A percentile compares a stretch with the other conserved stretches of the same genome.
phyloP scores from a whole-genome alignment of 2,113 vertebrate genomes.

The Macrotis lagotis region DNA sequence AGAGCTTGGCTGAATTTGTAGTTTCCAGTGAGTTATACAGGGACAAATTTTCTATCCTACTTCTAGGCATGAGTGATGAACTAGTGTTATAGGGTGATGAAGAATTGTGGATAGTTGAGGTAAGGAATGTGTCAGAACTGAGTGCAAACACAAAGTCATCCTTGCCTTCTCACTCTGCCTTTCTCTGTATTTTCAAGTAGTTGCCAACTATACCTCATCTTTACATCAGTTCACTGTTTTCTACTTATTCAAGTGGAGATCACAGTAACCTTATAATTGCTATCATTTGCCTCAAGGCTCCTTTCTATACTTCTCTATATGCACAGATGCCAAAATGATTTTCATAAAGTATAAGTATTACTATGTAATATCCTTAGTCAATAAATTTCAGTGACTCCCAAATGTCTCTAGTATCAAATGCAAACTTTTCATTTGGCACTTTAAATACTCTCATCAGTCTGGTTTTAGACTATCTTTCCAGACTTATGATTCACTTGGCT shows the following conservation, averaged over 20 bases:
- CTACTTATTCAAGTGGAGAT: not conserved
- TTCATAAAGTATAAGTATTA: not conserved
- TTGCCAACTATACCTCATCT: not conserved
- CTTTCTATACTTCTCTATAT: not conserved
- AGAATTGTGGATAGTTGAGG: not conserved
- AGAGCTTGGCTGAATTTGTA: not conserved
- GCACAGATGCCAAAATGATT: not conserved
- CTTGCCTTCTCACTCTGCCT: not conserved
- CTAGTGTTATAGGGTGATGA: not conserved
- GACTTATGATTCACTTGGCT: not conserved
- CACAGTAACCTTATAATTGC: not conserved
- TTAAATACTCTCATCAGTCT: not conserved
- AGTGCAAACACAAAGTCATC: not conserved
- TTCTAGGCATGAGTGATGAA: not conserved
- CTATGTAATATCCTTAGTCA: not conserved
- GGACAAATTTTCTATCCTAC: too few relatives aligned
- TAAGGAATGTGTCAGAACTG: not conserved
- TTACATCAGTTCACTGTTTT: not conserved
- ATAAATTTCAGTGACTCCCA: not conserved
- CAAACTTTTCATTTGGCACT: not conserved
- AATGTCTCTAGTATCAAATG: not conserved
- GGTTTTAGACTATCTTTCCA: not conserved
- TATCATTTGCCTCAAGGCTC: not conserved
- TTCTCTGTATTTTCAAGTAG: not conserved
- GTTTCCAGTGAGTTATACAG: not conserved